These are phyloP conservation scores for Coremacera marginata DNA, from an alignment of 2,888 invertebrate genomes.

Conservation along the genomic window DNA sequence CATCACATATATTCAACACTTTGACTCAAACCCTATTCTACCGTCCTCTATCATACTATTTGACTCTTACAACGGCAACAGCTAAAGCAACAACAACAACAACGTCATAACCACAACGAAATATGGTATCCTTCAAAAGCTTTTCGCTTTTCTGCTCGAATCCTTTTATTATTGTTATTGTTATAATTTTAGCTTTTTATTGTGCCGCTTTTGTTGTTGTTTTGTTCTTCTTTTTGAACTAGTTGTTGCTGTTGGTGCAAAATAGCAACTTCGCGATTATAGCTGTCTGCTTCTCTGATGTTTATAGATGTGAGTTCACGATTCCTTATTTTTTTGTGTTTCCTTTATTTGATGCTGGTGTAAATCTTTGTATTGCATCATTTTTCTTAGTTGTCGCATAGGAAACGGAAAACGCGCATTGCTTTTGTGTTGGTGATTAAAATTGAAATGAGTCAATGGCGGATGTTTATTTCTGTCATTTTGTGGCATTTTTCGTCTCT, in stretches of 20 bases:
- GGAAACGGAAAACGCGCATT: constrained; percentile 18
- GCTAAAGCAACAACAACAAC: background rate
- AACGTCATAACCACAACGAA: constrained; percentile 11
- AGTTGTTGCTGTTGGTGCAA: background rate
- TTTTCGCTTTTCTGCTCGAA: constrained; percentile 18
- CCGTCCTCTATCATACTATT: too few relatives aligned
- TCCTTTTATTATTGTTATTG: constrained; percentile 25
- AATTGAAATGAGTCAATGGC: constrained; percentile 26
- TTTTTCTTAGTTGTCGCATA: constrained; percentile 9
- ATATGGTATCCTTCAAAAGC: constrained; percentile 28
- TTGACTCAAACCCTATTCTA: too few relatives aligned
- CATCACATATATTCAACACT: background rate
- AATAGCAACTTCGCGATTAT: background rate
- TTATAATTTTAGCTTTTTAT: constrained; percentile 7
- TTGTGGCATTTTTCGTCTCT: background rate
- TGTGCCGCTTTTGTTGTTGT: background rate
- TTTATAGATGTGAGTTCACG: background rate
- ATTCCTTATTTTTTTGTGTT: background rate
- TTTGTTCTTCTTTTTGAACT: background rate
- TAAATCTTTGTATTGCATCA: background rate
- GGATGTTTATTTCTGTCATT: constrained; percentile 20
- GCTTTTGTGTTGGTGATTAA: constrained; percentile 29
- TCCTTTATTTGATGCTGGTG: background rate
- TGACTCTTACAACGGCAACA: too few relatives aligned
- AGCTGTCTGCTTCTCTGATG: constrained; percentile 9